Evolutionary conservation across 2,797 vertebrate species (phyloP).

Genomic region (Pangasius sanitwongsei): DNA sequence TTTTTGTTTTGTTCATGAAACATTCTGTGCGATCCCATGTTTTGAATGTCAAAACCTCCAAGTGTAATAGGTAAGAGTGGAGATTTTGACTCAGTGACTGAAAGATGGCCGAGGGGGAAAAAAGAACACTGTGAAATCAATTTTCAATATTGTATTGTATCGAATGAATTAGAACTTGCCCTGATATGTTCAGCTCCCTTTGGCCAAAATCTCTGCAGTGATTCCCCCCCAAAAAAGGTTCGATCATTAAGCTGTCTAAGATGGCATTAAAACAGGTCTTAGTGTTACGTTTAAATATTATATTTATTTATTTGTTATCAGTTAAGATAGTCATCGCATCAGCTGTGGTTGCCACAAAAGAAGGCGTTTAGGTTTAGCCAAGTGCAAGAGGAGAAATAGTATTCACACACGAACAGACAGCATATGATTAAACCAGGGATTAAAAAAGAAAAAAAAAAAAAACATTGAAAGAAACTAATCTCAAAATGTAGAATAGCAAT

Average conservation of each 20-base stretch:
- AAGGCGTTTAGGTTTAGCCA: conserved; percentile 73
- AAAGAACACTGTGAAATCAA: background rate
- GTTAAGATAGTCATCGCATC: conserved; percentile 67
- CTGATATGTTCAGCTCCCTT: background rate
- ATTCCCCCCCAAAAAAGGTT: background rate
- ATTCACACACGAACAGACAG: conserved; percentile 63
- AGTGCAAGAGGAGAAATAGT: conserved; percentile 68
- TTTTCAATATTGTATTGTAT: background rate
- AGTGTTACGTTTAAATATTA: conserved; percentile 65
- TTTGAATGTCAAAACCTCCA: background rate
- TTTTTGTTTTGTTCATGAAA: background rate
- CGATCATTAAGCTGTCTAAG: background rate
- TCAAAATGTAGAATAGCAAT: conserved; percentile 56
- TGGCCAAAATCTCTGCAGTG: background rate
- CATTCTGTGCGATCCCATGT: background rate
- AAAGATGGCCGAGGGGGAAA: background rate
- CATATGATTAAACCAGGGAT: conserved; percentile 54
- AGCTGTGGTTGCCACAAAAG: conserved; percentile 66
- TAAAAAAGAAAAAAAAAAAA: conserved; percentile 57
- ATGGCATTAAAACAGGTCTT: background rate
- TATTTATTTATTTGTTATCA: conserved; percentile 63
- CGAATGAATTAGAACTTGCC: background rate
- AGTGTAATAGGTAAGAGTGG: background rate
- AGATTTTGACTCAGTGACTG: background rate
- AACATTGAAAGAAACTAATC: conserved; percentile 70